Conservation (phyloP, 2,888 invertebrate species). For the Hydrotaea cyrtoneurina region DNA sequence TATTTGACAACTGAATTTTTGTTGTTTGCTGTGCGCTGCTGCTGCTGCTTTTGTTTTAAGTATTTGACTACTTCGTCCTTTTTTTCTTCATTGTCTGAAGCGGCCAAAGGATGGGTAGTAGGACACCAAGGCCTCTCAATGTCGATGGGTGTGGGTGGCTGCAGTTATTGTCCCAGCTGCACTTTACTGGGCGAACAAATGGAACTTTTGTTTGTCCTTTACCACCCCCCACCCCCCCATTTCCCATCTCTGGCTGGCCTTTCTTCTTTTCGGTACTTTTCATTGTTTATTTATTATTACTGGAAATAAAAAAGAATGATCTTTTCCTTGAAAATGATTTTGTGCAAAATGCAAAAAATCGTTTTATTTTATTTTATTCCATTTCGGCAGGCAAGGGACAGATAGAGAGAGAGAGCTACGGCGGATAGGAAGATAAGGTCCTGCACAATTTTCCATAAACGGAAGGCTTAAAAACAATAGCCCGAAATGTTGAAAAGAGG, state of each 20-base stretch:
- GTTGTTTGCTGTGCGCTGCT: slow-evolving; percentile 30
- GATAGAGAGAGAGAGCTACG: too few relatives aligned
- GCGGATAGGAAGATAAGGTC: slow-evolving; percentile 31
- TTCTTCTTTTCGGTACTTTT: slow-evolving; percentile 37
- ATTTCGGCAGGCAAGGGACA: background rate
- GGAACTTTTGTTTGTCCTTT: slow-evolving; percentile 19
- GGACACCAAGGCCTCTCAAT: background rate
- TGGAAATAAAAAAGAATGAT: slow-evolving; percentile 37
- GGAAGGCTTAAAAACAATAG: slow-evolving; percentile 64
- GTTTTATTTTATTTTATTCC: too few relatives aligned
- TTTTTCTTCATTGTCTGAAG: background rate
- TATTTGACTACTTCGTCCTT: slow-evolving; percentile 16
- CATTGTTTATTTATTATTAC: slow-evolving; percentile 65
- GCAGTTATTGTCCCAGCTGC: slow-evolving; percentile 6
- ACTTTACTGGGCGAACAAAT: background rate
- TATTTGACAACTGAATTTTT: slow-evolving; percentile 53
- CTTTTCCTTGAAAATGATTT: slow-evolving; percentile 50
- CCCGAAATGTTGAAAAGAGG: slow-evolving; percentile 49
- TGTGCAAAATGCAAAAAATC: background rate
- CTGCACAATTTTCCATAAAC: slow-evolving; percentile 43
- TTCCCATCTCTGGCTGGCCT: background rate
- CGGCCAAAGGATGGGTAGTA: background rate
- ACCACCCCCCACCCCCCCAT: too few relatives aligned
- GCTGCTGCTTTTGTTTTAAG: slow-evolving; percentile 39
- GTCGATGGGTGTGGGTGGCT: background rate